These are phyloP conservation scores for Holacanthus passer DNA, from an alignment of 2,113 vertebrate genomes.

Conservation along the genomic window DNA sequence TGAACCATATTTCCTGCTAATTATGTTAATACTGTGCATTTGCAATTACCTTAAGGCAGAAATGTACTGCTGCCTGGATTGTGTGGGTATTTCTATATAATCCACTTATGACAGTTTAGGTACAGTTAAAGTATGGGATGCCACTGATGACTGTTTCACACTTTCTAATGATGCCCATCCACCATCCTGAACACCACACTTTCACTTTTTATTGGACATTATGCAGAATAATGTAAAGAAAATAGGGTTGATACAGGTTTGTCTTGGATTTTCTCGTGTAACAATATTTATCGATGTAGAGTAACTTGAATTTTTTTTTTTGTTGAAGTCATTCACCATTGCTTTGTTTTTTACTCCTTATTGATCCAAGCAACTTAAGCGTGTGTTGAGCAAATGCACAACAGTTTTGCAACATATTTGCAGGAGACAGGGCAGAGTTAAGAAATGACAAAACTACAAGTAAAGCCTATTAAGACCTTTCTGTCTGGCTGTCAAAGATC, in stretches of 20 bases:
- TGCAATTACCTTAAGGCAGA: not conserved
- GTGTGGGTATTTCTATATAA: not conserved
- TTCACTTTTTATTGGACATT: not conserved
- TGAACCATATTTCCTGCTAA: not conserved
- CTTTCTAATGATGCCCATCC: not conserved
- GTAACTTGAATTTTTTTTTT: not conserved
- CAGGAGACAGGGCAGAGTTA: slow-evolving; percentile 3
- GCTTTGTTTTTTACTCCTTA: not conserved
- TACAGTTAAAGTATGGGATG: not conserved
- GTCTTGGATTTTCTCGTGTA: not conserved
- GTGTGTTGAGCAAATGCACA: not conserved
- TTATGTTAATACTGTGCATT: not conserved
- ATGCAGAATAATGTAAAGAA: not conserved
- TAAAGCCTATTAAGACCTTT: slow-evolving; percentile 3
- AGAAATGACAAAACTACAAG: slow-evolving; percentile 19
- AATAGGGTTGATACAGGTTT: not conserved
- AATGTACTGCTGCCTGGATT: not conserved
- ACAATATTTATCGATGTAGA: not conserved
- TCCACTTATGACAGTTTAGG: not conserved
- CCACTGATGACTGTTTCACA: too few relatives aligned
- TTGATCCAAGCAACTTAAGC: not conserved
- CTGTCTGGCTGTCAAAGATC: slow-evolving; percentile 24
- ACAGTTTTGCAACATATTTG: not conserved
- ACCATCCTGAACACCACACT: not conserved
- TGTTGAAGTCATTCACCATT: not conserved